A percentile compares a stretch with the other conserved stretches of the same genome.
phyloP scores from a whole-genome alignment of 2,113 vertebrate genomes.

The Cryptoleucopteryx plumbea region DNA sequence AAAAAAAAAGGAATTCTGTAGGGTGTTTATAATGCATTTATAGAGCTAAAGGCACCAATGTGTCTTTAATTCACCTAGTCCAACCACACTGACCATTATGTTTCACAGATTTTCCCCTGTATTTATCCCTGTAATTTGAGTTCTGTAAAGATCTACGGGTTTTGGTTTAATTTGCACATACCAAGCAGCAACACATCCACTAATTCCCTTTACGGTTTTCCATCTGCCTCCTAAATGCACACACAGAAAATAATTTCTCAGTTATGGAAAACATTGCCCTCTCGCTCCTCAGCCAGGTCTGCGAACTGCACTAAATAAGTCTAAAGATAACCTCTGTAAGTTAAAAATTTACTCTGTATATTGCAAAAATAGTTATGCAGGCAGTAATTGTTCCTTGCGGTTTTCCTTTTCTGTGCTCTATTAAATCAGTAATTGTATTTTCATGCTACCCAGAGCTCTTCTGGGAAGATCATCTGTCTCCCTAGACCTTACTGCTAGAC shows the following conservation, averaged over 20 bases:
- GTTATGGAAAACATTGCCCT: not conserved
- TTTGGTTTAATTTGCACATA: not conserved
- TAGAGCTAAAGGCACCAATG: not conserved
- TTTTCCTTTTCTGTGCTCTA: not conserved
- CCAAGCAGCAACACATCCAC: not conserved
- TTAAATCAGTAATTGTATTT: not conserved
- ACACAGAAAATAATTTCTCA: not conserved
- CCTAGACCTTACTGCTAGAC: not conserved
- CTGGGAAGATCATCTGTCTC: not conserved
- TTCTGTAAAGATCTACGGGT: not conserved
- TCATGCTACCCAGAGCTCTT: not conserved
- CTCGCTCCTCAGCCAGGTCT: not conserved
- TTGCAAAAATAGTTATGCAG: not conserved
- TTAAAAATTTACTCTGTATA: not conserved
- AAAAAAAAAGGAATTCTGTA: not conserved
- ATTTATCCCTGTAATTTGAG: not conserved
- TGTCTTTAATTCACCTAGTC: not conserved
- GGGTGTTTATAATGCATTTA: not conserved
- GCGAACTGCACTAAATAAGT: not conserved
- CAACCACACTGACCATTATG: not conserved
- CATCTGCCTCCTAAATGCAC: not conserved
- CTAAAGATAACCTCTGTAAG: not conserved
- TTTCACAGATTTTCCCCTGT: not conserved
- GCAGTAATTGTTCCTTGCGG: not conserved
- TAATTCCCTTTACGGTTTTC: not conserved